A percentile compares a stretch with the other conserved stretches of the same genome.
Conservation (phyloP, 2,888 invertebrate species). For the Drosophila acutilabella region DNA sequence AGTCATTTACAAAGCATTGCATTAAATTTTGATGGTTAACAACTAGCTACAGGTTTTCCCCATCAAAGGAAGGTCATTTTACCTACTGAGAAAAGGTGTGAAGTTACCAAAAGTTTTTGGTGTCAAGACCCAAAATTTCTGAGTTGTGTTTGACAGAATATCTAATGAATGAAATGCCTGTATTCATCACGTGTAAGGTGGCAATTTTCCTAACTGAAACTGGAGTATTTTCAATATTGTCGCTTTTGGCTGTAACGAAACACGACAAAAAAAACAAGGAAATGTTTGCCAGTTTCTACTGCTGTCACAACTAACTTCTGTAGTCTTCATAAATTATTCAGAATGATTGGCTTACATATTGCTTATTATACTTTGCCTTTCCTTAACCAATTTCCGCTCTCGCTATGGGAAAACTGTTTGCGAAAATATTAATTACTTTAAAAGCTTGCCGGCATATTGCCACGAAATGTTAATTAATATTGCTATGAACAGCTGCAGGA, state of each 20-base stretch:
- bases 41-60: constrained; percentile 15
- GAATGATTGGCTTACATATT: neutral
- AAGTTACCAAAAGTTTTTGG: constrained; percentile 29
- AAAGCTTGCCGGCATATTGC: constrained; percentile 54
- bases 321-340: constrained; percentile 41
- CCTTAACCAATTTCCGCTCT: neutral
- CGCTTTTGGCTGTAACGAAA: neutral
- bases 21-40: constrained; percentile 52
- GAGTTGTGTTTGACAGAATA: constrained; percentile 17
- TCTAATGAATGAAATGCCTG: constrained; percentile 23
- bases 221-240: constrained; percentile 12
- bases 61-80: neutral
- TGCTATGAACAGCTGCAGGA: constrained; percentile 11
- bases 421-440: constrained; percentile 64
- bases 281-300: neutral
- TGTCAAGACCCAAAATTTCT: constrained; percentile 8
- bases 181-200: constrained; percentile 11
- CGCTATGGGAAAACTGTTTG: neutral
- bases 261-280: neutral
- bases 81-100: constrained; percentile 10
- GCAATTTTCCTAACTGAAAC: constrained; percentile 10
- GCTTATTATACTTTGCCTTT: constrained; percentile 1
- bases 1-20: constrained; percentile 30
- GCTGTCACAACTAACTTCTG: neutral
- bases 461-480: constrained; percentile 66